phyloP scores from a whole-genome alignment of 1,140 invertebrate species.

The Drosophila littoralis region DNA sequence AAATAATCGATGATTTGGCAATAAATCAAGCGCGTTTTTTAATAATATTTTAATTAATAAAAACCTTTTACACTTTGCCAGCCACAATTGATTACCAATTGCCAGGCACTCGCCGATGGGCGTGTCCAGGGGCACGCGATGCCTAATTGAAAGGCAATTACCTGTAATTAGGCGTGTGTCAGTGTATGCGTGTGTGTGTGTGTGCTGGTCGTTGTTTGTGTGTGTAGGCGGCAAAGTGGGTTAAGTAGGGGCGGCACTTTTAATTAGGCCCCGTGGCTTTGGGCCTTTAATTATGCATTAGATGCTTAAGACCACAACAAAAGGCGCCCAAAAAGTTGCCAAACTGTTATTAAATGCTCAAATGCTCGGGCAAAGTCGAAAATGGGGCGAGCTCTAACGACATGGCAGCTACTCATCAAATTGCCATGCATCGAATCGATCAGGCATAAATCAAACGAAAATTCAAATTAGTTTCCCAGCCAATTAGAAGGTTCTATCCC shows the following conservation, averaged over 20 bases:
- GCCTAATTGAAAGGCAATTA: conserved; percentile 80
- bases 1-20: not conserved
- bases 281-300: conserved; percentile 73
- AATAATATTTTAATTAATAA: conserved; percentile 2
- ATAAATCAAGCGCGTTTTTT: not conserved
- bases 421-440: conserved; percentile 74
- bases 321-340: conserved; percentile 37
- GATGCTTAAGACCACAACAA: conserved; percentile 38
- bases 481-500: conserved; percentile 58
- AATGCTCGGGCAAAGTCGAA: not conserved
- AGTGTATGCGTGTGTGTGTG: not conserved
- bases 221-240: conserved; percentile 47
- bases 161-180: conserved; percentile 71
- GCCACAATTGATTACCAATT: conserved; percentile 15
- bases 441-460: conserved; percentile 80
- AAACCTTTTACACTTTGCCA: not conserved
- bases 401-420: conserved; percentile 54
- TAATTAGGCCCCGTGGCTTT: conserved; percentile 58
- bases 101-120: conserved; percentile 14
- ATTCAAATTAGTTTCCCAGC: conserved; percentile 73
- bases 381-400: not conserved
- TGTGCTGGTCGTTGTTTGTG: conserved; percentile 37
- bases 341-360: conserved; percentile 64
- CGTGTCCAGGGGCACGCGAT: conserved; percentile 56
- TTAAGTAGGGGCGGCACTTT: conserved; percentile 63